Evolutionary conservation across 2,797 vertebrate species (phyloP).

Genomic region (Schizothorax lantsangensis): DNA sequence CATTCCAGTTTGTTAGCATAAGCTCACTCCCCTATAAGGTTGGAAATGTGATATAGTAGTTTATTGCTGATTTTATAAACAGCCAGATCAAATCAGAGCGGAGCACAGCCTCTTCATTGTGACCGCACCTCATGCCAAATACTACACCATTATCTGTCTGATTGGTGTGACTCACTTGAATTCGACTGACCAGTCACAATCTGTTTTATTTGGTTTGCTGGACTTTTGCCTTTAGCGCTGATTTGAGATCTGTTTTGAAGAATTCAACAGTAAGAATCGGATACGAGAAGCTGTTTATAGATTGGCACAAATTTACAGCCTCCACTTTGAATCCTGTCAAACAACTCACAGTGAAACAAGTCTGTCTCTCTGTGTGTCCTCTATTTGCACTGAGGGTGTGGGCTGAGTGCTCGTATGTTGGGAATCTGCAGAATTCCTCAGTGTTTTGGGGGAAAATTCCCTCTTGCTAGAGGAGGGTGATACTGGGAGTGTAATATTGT

Average conservation of each 20-base stretch:
- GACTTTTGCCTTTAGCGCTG: background rate
- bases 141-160: background rate
- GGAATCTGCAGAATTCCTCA: constrained; percentile 71
- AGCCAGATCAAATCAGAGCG: background rate
- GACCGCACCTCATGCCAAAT: background rate
- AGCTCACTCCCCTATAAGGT: background rate
- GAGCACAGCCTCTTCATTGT: background rate
- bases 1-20: background rate
- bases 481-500: constrained; percentile 63
- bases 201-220: background rate
- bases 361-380: constrained; percentile 44
- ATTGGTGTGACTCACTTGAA: constrained; percentile 3
- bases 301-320: background rate
- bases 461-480: constrained; percentile 65
- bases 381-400: constrained; percentile 69
- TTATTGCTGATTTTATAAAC: background rate
- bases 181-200: background rate
- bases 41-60: background rate
- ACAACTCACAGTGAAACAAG: background rate
- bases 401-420: constrained; percentile 71
- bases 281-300: background rate
- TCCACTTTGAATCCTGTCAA: background rate
- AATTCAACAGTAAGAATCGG: background rate
- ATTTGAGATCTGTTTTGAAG: background rate
- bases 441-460: constrained; percentile 76